Evolutionary conservation across 2,888 invertebrate genomes (phyloP).

Genomic region (Muschampia plurimacula): DNA sequence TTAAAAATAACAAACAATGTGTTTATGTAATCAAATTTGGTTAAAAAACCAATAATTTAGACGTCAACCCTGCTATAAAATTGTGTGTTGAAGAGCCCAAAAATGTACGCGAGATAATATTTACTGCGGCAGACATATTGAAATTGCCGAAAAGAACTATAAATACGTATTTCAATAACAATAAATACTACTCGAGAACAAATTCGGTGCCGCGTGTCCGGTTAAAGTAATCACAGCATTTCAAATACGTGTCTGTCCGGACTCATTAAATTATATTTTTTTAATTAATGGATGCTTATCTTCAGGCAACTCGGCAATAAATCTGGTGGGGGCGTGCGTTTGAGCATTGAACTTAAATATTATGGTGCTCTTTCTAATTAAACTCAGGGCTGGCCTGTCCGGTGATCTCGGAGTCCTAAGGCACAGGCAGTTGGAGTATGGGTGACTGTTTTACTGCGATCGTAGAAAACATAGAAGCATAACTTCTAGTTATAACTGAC

Average conservation of each 20-base stretch:
- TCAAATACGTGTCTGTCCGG: slow-evolving; percentile 50
- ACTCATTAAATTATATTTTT: slow-evolving; percentile 74
- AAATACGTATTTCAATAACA: slow-evolving; percentile 36
- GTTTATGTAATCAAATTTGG: slow-evolving; percentile 1
- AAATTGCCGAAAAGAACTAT: slow-evolving; percentile 8
- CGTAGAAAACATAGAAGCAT: too few relatives aligned
- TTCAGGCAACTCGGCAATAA: slow-evolving; percentile 76
- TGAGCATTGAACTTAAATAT: slow-evolving; percentile 76
- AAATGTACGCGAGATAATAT: slow-evolving; percentile 23
- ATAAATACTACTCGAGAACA: slow-evolving; percentile 35
- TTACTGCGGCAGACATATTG: slow-evolving; percentile 21
- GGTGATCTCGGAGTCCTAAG: slow-evolving; percentile 45
- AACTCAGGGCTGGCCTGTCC: slow-evolving; percentile 63
- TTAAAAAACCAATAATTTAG: neutral
- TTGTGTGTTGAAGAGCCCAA: neutral
- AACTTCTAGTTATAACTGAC: too few relatives aligned
- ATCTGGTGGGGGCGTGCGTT: slow-evolving; percentile 79
- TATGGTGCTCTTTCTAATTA: slow-evolving; percentile 84
- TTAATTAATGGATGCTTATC: slow-evolving; percentile 85
- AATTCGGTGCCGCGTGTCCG: slow-evolving; percentile 26
- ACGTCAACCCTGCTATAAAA: neutral
- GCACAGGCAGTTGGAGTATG: slow-evolving; percentile 38
- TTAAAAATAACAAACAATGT: neutral
- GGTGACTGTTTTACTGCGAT: too few relatives aligned
- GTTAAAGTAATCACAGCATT: slow-evolving; percentile 47